Evolutionary conservation across 1,140 invertebrate species (phyloP).

Genomic region (Eurytemora carolleeae): DNA sequence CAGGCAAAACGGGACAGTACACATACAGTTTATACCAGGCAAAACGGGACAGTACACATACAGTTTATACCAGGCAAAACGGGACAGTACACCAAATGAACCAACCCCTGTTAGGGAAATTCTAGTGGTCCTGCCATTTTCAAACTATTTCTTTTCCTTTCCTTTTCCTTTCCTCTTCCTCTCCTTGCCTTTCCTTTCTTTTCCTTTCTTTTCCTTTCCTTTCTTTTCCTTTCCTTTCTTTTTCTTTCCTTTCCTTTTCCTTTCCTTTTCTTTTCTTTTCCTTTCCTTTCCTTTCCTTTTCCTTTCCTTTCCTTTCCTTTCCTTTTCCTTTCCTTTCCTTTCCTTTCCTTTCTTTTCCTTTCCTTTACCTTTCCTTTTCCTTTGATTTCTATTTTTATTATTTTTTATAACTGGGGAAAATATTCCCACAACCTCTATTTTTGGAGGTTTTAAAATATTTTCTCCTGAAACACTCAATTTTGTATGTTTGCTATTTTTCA

Average conservation of each 20-base stretch:
- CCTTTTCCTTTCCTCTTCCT: background rate
- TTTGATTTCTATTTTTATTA: too few species aligned
- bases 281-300: slow-evolving; percentile 1
- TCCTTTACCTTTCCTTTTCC: background rate
- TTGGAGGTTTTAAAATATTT: too few species aligned
- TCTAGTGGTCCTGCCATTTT: background rate
- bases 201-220: background rate
- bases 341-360: background rate
- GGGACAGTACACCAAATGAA: too few species aligned
- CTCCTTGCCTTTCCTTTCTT: slow-evolving; percentile 1
- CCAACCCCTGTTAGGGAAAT: background rate
- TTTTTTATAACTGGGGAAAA: too few species aligned
- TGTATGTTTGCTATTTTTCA: too few species aligned
- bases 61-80: too few species aligned
- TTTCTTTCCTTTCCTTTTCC: background rate
- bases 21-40: too few species aligned
- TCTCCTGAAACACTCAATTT: too few species aligned
- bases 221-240: background rate
- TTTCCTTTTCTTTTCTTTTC: slow-evolving; percentile 6
- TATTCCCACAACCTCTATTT: too few species aligned
- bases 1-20: too few species aligned
- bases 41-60: too few species aligned
- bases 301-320: background rate
- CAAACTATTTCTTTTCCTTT: background rate
- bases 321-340: background rate